These are phyloP conservation scores for Anhinga anhinga DNA, from an alignment of 2,113 vertebrate genomes.

Conservation along the genomic window DNA sequence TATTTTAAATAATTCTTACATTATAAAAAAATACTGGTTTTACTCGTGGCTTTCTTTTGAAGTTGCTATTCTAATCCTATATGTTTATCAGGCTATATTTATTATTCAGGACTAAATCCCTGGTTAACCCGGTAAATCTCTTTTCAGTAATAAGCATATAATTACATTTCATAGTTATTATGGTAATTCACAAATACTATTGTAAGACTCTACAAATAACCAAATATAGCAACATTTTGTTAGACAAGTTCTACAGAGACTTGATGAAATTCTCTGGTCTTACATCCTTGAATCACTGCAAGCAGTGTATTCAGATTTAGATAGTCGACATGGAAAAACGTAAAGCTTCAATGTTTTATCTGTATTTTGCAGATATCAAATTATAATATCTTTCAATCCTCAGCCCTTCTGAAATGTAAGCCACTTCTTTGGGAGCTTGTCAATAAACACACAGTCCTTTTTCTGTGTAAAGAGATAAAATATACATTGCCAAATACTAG, in stretches of 20 bases:
- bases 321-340: neutral
- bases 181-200: neutral
- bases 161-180: constrained; percentile 13
- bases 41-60: neutral
- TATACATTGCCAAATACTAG: accelerated
- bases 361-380: neutral
- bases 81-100: neutral
- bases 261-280: neutral
- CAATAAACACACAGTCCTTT: neutral
- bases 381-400: neutral
- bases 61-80: neutral
- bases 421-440: neutral
- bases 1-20: neutral
- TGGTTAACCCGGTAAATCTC: neutral
- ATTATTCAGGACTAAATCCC: neutral
- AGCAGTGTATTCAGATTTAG: neutral
- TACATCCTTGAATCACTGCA: neutral
- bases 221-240: neutral
- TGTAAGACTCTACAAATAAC: neutral
- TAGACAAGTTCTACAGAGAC: neutral
- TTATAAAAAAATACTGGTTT: neutral
- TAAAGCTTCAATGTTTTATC: neutral
- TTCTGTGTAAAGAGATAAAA: neutral
- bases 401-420: neutral
- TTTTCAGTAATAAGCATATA: neutral